Conservation (phyloP, 92 coral and sea anemone genomes). For the Epizoanthus illoricatus region DNA sequence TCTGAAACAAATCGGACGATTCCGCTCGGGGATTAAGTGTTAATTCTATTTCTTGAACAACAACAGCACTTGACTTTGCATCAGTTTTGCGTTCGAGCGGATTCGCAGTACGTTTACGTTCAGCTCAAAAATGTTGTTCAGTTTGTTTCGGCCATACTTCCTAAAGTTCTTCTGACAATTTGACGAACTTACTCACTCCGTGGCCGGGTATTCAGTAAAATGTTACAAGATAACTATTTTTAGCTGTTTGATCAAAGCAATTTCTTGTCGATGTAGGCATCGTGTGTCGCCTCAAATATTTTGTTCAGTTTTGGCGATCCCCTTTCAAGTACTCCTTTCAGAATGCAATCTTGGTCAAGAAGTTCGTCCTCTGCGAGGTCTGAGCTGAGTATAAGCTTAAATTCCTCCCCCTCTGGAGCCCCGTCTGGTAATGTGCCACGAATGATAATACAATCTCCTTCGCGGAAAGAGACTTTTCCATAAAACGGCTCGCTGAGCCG, state of each 20-base stretch:
- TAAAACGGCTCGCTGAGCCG: slow-evolving; percentile 39
- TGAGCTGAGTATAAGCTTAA: slow-evolving; percentile 32
- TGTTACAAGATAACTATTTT: no score
- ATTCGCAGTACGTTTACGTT: no score
- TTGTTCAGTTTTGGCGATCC: slow-evolving; percentile 27
- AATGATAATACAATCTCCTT: slow-evolving; percentile 37
- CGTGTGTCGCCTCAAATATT: slow-evolving; percentile 36
- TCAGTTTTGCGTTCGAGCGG: no score
- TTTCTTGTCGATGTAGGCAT: slow-evolving; percentile 39
- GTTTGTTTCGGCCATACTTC: no score
- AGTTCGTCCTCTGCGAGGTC: slow-evolving; percentile 32
- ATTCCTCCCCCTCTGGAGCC: slow-evolving; percentile 32
- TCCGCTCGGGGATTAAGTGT: no score
- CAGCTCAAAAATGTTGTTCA: no score
- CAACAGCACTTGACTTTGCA: no score
- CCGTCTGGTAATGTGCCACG: slow-evolving; percentile 36
- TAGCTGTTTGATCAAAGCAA: background rate
- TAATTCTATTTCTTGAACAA: no score
- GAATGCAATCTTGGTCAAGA: slow-evolving; percentile 25
- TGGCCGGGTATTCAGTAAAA: background rate
- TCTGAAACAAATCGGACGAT: no score
- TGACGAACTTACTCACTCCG: no score
- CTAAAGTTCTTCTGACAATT: no score
- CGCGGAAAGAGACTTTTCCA: slow-evolving; percentile 42
- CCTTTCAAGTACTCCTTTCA: slow-evolving; percentile 27